Percentiles rank a stretch among this genome's conserved stretches.
These are phyloP conservation scores for Drosophila kuntzei DNA, from an alignment of 2,888 invertebrate genomes.

Conservation along the genomic window DNA sequence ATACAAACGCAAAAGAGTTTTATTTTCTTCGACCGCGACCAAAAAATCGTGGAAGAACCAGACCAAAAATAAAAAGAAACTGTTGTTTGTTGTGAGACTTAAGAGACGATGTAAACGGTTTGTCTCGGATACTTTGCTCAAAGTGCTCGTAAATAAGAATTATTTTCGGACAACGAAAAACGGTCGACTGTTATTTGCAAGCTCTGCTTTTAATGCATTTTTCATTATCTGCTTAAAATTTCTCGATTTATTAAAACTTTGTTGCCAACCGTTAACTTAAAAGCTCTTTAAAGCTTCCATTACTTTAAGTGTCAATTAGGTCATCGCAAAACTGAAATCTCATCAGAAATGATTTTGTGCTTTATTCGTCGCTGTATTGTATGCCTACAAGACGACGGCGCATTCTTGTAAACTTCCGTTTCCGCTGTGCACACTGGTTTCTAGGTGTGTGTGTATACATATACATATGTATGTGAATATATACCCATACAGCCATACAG, in stretches of 20 bases:
- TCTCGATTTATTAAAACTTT: not conserved
- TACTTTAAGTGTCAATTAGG: constrained; percentile 79
- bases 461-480: not conserved
- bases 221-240: constrained; percentile 3
- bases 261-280: not conserved
- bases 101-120: too few species aligned
- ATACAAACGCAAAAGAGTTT: too few species aligned
- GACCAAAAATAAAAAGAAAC: too few species aligned
- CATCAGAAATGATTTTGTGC: constrained; percentile 72
- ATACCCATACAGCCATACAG: constrained; percentile 11
- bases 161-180: not conserved
- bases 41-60: too few species aligned
- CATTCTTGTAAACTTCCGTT: constrained; percentile 77
- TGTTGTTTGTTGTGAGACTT: too few species aligned
- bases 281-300: constrained; percentile 53
- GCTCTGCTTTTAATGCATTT: constrained; percentile 3
- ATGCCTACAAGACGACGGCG: constrained; percentile 42
- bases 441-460: not conserved
- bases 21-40: too few species aligned
- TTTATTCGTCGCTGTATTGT: constrained; percentile 44
- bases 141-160: too few species aligned
- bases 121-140: too few species aligned
- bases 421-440: constrained; percentile 45
- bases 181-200: too few species aligned
- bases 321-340: constrained; percentile 80